These are phyloP conservation scores for Leucania comma DNA, from an alignment of 2,888 invertebrate species.

Conservation along the genomic window DNA sequence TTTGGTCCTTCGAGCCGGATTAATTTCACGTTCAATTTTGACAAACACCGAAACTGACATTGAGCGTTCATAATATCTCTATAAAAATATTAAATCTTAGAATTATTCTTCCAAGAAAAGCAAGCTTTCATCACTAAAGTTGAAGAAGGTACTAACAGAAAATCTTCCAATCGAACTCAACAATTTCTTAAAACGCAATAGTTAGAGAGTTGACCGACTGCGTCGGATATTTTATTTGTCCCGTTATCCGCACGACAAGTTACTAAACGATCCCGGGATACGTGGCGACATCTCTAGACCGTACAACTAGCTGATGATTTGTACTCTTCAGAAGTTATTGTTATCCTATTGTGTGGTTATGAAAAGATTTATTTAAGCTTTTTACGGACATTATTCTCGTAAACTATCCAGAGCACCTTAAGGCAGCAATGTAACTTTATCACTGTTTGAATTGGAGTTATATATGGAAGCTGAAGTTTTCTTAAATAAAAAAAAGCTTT, in stretches of 20 bases:
- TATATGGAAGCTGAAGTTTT: background rate
- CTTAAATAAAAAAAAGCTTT: too few relatives aligned
- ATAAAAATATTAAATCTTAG: too few relatives aligned
- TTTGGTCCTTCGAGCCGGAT: too few relatives aligned
- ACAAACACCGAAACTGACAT: too few relatives aligned
- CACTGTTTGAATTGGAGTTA: background rate
- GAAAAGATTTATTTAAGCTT: background rate
- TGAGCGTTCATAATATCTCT: too few relatives aligned
- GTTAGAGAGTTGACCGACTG: slow-evolving; percentile 24
- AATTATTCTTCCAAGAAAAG: too few relatives aligned
- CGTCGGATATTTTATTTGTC: slow-evolving; percentile 61
- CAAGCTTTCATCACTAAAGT: background rate
- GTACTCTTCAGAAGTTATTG: slow-evolving; percentile 32
- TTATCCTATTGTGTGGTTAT: background rate
- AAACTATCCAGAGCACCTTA: background rate
- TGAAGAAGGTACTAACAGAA: background rate
- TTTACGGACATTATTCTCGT: background rate
- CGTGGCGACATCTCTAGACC: slow-evolving; percentile 38
- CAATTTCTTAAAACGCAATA: slow-evolving; percentile 21
- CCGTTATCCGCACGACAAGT: slow-evolving; percentile 60
- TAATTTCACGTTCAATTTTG: too few relatives aligned
- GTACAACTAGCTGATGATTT: slow-evolving; percentile 32
- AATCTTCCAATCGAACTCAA: slow-evolving; percentile 4
- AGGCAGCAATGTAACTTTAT: background rate
- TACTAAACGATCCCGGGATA: slow-evolving; percentile 55